Evolutionary conservation across 2,888 invertebrate genomes (phyloP).

Genomic region (Hololepta plana): DNA sequence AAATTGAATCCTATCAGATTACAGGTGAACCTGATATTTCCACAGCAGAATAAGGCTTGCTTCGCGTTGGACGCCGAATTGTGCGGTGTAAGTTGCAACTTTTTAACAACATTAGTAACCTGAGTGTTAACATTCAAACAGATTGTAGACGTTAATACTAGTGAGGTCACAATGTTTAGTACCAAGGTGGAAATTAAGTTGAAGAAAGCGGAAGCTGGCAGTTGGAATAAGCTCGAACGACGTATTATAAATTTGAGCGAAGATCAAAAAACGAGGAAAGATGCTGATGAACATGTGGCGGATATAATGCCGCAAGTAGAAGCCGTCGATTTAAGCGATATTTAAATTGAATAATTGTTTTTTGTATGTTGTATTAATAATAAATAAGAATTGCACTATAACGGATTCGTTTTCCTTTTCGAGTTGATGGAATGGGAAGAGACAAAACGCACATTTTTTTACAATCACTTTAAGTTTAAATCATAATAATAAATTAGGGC

Average conservation of each 20-base stretch:
- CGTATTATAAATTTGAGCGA: too few species aligned
- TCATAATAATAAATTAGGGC: too few species aligned
- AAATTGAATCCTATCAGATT: conserved; percentile 73
- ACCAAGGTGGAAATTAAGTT: conserved; percentile 88
- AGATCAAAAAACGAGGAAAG: conserved; percentile 10
- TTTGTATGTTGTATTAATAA: too few species aligned
- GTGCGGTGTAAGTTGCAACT: conserved; percentile 61
- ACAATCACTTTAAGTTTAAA: too few species aligned
- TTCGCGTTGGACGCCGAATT: conserved; percentile 66
- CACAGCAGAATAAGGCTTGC: conserved; percentile 48
- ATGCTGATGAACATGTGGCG: conserved; percentile 23
- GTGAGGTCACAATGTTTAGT: conserved; percentile 60
- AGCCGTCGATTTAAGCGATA: conserved; percentile 56
- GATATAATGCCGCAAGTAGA: conserved; percentile 33
- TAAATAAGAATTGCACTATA: too few species aligned
- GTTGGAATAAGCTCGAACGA: conserved; percentile 53
- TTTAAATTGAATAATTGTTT: too few species aligned
- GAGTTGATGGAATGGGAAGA: too few species aligned
- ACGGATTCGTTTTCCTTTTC: too few species aligned
- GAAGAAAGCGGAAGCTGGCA: conserved; percentile 67
- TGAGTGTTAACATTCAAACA: conserved; percentile 26
- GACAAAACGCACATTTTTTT: too few species aligned
- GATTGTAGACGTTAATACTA: conserved; percentile 57
- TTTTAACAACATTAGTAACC: too few species aligned
- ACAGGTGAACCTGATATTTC: conserved; percentile 56